phyloP scores from a whole-genome alignment of 2,888 invertebrate genomes.

The Lapara coniferarum region DNA sequence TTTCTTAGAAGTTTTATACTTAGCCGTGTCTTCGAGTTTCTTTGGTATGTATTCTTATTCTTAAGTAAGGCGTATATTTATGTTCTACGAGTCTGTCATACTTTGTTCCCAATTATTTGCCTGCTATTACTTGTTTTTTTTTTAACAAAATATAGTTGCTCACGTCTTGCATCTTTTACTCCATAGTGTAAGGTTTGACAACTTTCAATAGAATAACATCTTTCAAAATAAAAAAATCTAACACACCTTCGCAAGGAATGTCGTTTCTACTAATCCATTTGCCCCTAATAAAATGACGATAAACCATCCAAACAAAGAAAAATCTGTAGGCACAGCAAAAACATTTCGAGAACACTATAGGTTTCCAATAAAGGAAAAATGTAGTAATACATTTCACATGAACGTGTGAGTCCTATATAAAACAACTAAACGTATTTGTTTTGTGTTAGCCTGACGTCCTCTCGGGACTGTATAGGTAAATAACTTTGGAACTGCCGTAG shows the following conservation, averaged over 20 bases:
- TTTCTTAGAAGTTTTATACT: slow-evolving; percentile 33
- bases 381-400: slow-evolving; percentile 25
- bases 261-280: neutral
- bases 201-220: too few relatives aligned
- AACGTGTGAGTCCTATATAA: slow-evolving; percentile 21
- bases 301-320: neutral
- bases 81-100: neutral
- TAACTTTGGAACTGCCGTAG: slow-evolving; percentile 5
- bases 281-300: slow-evolving; percentile 4
- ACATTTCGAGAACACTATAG: slow-evolving; percentile 1
- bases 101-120: too few relatives aligned
- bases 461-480: slow-evolving; percentile 10
- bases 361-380: slow-evolving; percentile 23
- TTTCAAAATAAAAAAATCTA: neutral
- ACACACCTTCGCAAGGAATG: neutral
- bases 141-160: too few relatives aligned
- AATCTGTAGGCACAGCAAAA: neutral
- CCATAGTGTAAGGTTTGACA: too few relatives aligned
- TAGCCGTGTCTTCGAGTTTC: neutral
- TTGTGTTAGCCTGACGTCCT: slow-evolving; percentile 15
- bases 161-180: too few relatives aligned
- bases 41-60: neutral
- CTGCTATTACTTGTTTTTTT: too few relatives aligned
- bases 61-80: neutral
- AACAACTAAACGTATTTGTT: slow-evolving; percentile 25